Evolutionary conservation across 35 echinoderm and acorn worm species (phyloP), one percentile per base, ranked within the genome.

Genomic region (Strongylocentrotus purpuratus): DNA sequence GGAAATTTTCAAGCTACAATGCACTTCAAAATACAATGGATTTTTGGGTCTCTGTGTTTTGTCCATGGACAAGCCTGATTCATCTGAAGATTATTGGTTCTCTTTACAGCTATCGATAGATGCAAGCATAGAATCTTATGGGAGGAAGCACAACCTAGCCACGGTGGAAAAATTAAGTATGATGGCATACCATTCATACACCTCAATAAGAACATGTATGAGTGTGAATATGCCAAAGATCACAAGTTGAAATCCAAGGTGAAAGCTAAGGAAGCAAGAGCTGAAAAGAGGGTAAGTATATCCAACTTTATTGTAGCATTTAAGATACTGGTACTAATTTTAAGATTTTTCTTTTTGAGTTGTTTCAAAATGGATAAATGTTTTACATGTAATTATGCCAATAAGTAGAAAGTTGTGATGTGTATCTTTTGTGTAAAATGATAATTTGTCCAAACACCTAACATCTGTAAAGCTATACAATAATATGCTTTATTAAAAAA

Each of bases 131-230:
- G 89, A 33, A 91, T 91, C 22, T 35, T 91, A 47, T 91, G 89
- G 89, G 89, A 91, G 32, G 89, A 91, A 35, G 89, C 89, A 32
- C 89, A 91, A 47, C 32, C 28, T 25, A 91, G 89, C 35, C 89
- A 91, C 25, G 89, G 89, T 47, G 89, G 89, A 33, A 91, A 91
- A 33, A 91, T 91, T 45, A 10, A 91, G 12, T 91, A 91, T 47
- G 89, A 91, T 47, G 89, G 89, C 11, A 47, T 91, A 10, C 89
- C 89, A 28, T 91, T 45, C 89, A 91, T 91, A 35, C 89, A 91
- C 89, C 89, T 91, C 46, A 91, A 91, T 35, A 91, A 91, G 33
- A 91, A 91, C 89, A 91, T 91, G 33, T 91, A 91, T 22, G 89
- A 91, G 25, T 91, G 89, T 47, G 89, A 91, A 47, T 91, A 91